Percentiles rank a stretch among this genome's conserved stretches.
Evolutionary conservation across 2,113 vertebrate species (phyloP).

Genomic region (Heloderma charlesbogerti): DNA sequence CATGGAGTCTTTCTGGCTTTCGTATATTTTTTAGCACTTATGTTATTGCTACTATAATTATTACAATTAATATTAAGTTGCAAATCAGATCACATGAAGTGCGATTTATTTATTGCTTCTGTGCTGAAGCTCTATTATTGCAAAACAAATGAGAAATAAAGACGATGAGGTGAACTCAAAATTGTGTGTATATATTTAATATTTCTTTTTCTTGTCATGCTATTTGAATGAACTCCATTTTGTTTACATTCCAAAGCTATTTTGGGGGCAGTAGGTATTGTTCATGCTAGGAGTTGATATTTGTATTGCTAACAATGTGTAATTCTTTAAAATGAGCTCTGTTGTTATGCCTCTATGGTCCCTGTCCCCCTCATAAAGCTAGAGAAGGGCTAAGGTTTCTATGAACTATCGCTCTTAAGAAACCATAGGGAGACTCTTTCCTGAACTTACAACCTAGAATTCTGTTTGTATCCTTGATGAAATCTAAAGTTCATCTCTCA

Average conservation of each 20-base stretch:
- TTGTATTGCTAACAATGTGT: slow-evolving; percentile 39
- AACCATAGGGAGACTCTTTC: too few species aligned
- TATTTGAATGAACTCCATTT: slow-evolving; percentile 44
- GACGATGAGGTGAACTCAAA: slow-evolving; percentile 27
- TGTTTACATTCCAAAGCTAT: slow-evolving; percentile 9
- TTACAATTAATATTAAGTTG: slow-evolving; percentile 72
- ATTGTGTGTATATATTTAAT: slow-evolving; percentile 50
- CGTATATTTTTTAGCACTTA: slow-evolving; percentile 43
- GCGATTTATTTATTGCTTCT: slow-evolving; percentile 71
- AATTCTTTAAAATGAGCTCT: slow-evolving; percentile 31
- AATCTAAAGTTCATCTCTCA: too few species aligned
- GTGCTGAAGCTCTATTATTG: slow-evolving; percentile 65
- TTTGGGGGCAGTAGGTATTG: not conserved
- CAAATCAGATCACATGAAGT: slow-evolving; percentile 69
- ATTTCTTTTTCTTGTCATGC: slow-evolving; percentile 56
- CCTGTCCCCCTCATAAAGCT: not conserved
- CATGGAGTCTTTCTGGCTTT: slow-evolving; percentile 63
- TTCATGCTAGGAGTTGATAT: slow-evolving; percentile 35
- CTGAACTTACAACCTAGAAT: too few species aligned
- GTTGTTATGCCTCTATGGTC: not conserved
- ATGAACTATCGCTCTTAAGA: not conserved
- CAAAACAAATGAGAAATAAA: slow-evolving; percentile 69
- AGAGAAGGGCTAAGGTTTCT: not conserved
- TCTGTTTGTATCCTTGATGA: too few species aligned
- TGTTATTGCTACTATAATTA: not conserved